Base-by-base conservation (phyloP, 1,140 invertebrate species). In the Zeugodacus cucurbitae region DNA sequence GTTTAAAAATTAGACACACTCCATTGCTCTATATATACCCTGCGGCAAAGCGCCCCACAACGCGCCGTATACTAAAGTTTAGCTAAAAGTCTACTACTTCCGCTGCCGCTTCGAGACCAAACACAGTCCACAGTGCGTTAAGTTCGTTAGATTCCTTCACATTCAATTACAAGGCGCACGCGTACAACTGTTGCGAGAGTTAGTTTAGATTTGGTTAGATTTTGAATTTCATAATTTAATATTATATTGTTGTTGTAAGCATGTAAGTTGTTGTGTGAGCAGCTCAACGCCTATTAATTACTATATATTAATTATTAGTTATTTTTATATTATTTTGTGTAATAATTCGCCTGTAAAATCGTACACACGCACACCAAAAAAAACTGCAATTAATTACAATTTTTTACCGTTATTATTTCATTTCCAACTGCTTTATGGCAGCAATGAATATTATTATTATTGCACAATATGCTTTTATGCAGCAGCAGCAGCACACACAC, bases 1-100 rank as follows among this genome's bases (percentile, higher is more conserved):
- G 67, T 82, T 82, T 82, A 82, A 82, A 82, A 82, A 82, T 48
- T 82, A 82, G 74, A 82, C 74, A 48, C 41, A 29, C 44, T 48
- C 41, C 41, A 26, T 82, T 82, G 34, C 74, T 48, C 70, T 67
- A 11, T 67, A 67, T 67, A 11, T 67, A 67, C 67, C 67, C 67
- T 82, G 74, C 74, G 74, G 14, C 44, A 82, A 22, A 26, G 41
- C 41, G n/a, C 20, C 20, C 22, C 14, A 41, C 34, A n/a, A n/a
- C 6, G n/a, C 74, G 1, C 10, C 26, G 8, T 48, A 0, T 41
- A 2, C 41, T 34, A 17, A 70, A 32, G n/a, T 70, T 70, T 70
- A 29, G 6, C 5, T 74, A 22, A 41, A 74, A 74, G 26, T 62
- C 11, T 62, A 26, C 5, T 41, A n/a, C n/a, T n/a, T n/a, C n/a